A percentile compares a stretch with the other conserved stretches of the same genome.
phyloP scores from a whole-genome alignment of 1,140 invertebrate species.

The Piezodorus guildinii region DNA sequence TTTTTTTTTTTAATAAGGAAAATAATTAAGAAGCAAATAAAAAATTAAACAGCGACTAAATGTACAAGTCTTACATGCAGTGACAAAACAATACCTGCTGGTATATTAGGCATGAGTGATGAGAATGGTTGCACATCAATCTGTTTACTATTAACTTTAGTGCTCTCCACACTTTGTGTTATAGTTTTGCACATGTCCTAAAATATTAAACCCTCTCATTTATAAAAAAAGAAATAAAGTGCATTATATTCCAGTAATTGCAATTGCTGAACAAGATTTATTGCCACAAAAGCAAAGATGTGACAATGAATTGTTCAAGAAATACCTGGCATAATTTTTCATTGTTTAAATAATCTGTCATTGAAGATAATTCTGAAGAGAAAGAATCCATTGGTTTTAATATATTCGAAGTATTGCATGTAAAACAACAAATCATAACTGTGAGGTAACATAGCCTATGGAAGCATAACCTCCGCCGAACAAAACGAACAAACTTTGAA shows the following conservation, averaged over 20 bases:
- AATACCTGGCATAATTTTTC: slow-evolving; percentile 22
- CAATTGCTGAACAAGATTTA: no score
- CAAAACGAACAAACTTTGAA: not conserved
- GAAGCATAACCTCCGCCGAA: not conserved
- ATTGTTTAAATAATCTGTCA: slow-evolving; percentile 18
- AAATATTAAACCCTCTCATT: not conserved
- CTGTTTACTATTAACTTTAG: not conserved
- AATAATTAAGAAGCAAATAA: no score
- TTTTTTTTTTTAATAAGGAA: no score
- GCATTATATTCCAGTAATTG: no score
- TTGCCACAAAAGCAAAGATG: no score
- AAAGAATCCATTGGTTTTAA: slow-evolving; percentile 3
- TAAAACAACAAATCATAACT: slow-evolving; percentile 15
- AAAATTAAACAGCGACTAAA: no score
- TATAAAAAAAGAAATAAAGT: not conserved
- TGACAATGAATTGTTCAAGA: no score
- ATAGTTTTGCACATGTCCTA: slow-evolving; percentile 22
- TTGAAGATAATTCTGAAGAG: not conserved
- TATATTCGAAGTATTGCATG: not conserved
- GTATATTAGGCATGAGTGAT: not conserved
- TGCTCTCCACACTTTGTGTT: slow-evolving; percentile 16
- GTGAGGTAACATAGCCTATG: not conserved
- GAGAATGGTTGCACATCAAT: not conserved
- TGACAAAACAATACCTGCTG: slow-evolving; percentile 3
- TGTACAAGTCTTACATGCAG: no score